Percentiles rank a stretch among this genome's conserved stretches.
Evolutionary conservation across 2,888 invertebrate genomes (phyloP).

Genomic region (Gastrophysa polygoni): DNA sequence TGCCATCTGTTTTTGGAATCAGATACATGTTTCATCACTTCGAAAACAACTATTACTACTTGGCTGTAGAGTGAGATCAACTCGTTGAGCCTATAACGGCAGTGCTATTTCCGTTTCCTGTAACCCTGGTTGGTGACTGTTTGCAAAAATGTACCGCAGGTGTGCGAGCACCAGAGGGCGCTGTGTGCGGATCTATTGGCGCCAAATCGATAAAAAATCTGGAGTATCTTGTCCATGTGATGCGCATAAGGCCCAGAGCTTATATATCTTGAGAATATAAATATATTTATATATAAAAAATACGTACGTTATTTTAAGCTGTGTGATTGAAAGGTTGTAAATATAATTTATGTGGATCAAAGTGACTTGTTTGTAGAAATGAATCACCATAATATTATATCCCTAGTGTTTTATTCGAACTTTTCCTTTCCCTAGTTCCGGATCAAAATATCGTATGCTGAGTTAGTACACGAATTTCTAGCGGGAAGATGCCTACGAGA

Average conservation of each 20-base stretch:
- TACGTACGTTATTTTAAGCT: conserved; percentile 57
- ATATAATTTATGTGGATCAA: conserved; percentile 60
- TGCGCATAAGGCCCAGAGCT: conserved; percentile 53
- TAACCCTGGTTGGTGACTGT: conserved; percentile 32
- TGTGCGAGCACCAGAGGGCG: conserved; percentile 48
- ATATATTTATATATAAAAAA: conserved; percentile 52
- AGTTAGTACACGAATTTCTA: too few relatives aligned
- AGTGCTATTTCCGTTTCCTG: too few relatives aligned
- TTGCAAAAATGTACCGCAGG: conserved; percentile 42
- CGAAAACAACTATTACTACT: too few relatives aligned
- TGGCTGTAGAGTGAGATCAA: too few relatives aligned
- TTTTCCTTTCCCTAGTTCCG: too few relatives aligned
- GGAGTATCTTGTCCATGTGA: conserved; percentile 51
- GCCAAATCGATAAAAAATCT: conserved; percentile 35
- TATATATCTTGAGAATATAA: conserved; percentile 51
- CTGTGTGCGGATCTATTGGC: conserved; percentile 46
- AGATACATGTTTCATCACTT: too few relatives aligned
- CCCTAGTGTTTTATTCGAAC: conserved; percentile 32
- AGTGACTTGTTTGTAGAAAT: conserved; percentile 59
- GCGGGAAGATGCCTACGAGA: too few relatives aligned
- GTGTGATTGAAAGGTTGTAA: conserved; percentile 59
- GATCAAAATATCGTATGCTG: too few relatives aligned
- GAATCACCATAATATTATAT: conserved; percentile 54
- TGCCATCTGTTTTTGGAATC: too few relatives aligned
- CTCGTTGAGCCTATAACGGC: too few relatives aligned